phyloP scores from a whole-genome alignment of 2,797 vertebrate genomes.

The Acanthurus tractus region DNA sequence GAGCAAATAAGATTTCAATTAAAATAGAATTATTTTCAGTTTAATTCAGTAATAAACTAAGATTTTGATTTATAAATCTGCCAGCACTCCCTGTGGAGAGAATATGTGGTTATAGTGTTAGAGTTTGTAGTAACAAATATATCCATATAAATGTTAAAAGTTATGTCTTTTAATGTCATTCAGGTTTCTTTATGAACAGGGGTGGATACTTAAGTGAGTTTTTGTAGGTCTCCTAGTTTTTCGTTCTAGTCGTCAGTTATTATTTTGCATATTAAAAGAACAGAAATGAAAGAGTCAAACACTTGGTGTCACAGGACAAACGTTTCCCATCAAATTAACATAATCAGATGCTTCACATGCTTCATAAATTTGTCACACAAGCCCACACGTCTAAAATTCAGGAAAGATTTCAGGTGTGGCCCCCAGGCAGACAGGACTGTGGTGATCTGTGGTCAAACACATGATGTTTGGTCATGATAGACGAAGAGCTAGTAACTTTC shows the following conservation, averaged over 20 bases:
- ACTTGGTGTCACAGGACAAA: background rate
- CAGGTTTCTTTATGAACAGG: background rate
- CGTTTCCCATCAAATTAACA: too few species aligned
- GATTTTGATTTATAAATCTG: background rate
- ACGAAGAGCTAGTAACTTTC: constrained; percentile 59
- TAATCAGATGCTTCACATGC: background rate
- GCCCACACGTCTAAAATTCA: background rate
- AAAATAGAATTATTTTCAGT: background rate
- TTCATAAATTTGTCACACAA: background rate
- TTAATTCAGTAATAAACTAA: background rate
- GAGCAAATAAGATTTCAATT: background rate
- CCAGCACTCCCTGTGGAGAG: background rate
- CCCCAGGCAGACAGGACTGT: background rate
- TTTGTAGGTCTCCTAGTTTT: background rate
- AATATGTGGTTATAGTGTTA: background rate
- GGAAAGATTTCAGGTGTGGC: background rate
- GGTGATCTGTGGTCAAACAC: background rate
- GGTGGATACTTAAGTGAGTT: background rate
- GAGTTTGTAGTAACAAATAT: background rate
- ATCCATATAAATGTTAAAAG: background rate
- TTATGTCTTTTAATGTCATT: background rate
- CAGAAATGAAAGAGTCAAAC: background rate
- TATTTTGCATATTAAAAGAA: background rate
- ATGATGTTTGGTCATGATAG: background rate
- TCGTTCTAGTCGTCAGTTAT: background rate